phyloP scores from a whole-genome alignment of 2,888 invertebrate species.

The Mesorhabditis belari region DNA sequence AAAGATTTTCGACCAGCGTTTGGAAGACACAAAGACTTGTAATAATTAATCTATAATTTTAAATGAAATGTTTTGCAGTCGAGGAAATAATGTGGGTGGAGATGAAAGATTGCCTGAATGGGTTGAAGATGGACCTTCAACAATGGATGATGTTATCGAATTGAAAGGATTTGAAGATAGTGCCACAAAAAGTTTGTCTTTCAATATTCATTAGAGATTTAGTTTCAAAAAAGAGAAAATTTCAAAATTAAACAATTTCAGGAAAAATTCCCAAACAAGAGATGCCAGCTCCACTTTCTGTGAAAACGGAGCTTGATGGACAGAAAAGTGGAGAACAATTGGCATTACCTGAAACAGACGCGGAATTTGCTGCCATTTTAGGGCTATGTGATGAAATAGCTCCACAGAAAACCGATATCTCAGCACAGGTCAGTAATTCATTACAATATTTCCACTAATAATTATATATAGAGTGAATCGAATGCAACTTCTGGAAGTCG shows the following conservation, averaged over 20 bases:
- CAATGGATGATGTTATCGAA: constrained; percentile 50
- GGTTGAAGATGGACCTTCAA: constrained; percentile 50
- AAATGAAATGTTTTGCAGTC: too few species aligned
- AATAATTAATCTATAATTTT: too few species aligned
- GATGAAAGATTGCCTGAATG: constrained; percentile 50
- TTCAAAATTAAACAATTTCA: constrained; percentile 51
- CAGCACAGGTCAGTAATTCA: too few species aligned
- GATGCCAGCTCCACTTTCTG: neutral
- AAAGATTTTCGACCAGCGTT: neutral
- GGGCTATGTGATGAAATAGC: neutral
- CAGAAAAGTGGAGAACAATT: neutral
- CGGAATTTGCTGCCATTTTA: neutral
- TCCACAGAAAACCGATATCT: too few species aligned
- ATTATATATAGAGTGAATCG: too few species aligned
- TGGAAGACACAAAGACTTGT: too few species aligned
- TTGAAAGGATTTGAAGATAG: constrained; percentile 51
- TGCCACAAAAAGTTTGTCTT: neutral
- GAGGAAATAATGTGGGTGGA: constrained; percentile 14
- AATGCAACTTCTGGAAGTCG: too few species aligned
- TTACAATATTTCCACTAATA: too few species aligned
- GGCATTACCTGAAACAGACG: neutral
- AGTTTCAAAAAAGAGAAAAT: constrained; percentile 46
- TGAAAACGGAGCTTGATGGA: too few species aligned
- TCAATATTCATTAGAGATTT: too few species aligned
- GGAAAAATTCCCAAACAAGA: constrained; percentile 34